A percentile compares a stretch with the other conserved stretches of the same genome.
These are phyloP conservation scores for Drosophila prostipennis DNA, from an alignment of 2,888 invertebrate genomes.

Conservation along the genomic window DNA sequence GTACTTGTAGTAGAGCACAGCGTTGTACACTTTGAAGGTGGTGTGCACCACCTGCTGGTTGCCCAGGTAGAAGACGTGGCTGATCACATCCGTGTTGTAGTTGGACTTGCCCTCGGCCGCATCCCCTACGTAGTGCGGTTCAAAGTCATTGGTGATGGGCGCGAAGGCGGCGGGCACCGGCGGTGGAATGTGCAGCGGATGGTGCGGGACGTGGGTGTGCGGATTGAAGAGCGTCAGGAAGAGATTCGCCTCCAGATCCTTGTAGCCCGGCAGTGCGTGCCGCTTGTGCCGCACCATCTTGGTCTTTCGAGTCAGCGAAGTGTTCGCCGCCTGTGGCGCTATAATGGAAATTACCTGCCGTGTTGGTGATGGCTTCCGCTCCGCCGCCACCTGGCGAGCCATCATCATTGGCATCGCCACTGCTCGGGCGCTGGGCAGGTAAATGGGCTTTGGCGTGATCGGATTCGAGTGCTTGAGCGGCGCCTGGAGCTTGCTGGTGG, in stretches of 20 bases:
- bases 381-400: slow-evolving; percentile 58
- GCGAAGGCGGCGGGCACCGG: slow-evolving; percentile 60
- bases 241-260: slow-evolving; percentile 76
- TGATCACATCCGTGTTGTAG: slow-evolving; percentile 79
- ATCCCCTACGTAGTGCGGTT: slow-evolving; percentile 65
- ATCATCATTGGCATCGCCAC: slow-evolving; percentile 63
- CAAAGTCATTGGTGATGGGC: slow-evolving; percentile 69
- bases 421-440: slow-evolving; percentile 66
- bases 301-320: slow-evolving; percentile 30
- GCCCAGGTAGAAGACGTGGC: slow-evolving; percentile 84
- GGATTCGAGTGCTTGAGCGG: slow-evolving; percentile 67
- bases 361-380: slow-evolving; percentile 19
- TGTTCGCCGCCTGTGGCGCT: slow-evolving; percentile 26
- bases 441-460: slow-evolving; percentile 67
- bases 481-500: slow-evolving; percentile 79
- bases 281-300: slow-evolving; percentile 63
- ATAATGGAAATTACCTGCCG: slow-evolving; percentile 28
- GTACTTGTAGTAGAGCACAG: slow-evolving; percentile 90
- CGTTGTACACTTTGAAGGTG: slow-evolving; percentile 90
- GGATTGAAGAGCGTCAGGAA: slow-evolving; percentile 75
- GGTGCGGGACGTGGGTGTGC: slow-evolving; percentile 55
- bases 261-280: slow-evolving; percentile 69
- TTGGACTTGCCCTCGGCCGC: slow-evolving; percentile 68
- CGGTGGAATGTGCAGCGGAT: slow-evolving; percentile 51
- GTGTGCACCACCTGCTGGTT: slow-evolving; percentile 85